Conservation (phyloP, 1,140 invertebrate species). For the Rhagoletis pomonella region DNA sequence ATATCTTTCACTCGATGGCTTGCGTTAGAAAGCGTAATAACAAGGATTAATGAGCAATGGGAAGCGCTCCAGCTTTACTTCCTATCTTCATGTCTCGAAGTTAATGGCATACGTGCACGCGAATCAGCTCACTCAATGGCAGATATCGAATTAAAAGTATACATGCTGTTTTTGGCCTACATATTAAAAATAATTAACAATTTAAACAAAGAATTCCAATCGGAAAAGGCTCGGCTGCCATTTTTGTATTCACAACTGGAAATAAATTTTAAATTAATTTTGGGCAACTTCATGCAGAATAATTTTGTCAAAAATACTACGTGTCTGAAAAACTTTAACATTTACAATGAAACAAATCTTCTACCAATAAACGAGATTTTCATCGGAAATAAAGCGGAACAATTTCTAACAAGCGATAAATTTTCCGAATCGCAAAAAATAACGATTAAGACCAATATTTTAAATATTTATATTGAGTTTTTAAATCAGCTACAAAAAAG, state of each 20-base stretch:
- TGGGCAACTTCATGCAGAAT: conserved; percentile 44
- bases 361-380: conserved; percentile 47
- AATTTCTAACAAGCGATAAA: neutral
- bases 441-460: conserved; percentile 25
- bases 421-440: neutral
- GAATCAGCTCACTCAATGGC: conserved; percentile 8
- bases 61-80: conserved; percentile 36
- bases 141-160: neutral
- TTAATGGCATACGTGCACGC: conserved; percentile 25
- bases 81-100: conserved; percentile 16
- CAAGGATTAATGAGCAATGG: conserved; percentile 51
- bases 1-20: neutral
- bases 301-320: conserved; percentile 23
- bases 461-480: conserved; percentile 52
- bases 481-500: conserved; percentile 16
- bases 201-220: conserved; percentile 53
- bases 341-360: conserved; percentile 14
- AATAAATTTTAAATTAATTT: conserved; percentile 53
- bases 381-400: conserved; percentile 52
- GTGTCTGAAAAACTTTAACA: neutral
- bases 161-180: conserved; percentile 32
- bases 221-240: conserved; percentile 43
- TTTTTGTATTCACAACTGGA: conserved; percentile 43
- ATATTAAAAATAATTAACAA: conserved; percentile 2
- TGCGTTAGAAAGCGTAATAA: conserved; percentile 57